These are phyloP conservation scores for Spodoptera litura DNA, from an alignment of 1,140 invertebrate genomes.

Conservation along the genomic window DNA sequence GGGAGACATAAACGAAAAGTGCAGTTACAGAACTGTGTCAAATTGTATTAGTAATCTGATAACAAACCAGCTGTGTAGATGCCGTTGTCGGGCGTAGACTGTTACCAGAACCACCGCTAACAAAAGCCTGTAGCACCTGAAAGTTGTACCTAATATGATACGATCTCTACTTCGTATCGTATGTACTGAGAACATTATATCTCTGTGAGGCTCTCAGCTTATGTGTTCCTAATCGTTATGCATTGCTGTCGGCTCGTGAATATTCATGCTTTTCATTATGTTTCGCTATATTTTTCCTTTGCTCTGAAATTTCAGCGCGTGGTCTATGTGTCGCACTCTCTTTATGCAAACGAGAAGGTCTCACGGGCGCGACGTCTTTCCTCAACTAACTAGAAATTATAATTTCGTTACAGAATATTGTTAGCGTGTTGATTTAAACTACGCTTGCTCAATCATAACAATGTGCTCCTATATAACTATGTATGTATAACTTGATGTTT, in stretches of 20 bases:
- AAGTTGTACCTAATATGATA: no score
- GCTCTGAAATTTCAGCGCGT: not conserved
- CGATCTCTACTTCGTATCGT: not conserved
- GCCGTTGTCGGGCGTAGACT: no score
- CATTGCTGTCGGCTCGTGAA: not conserved
- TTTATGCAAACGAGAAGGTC: slow-evolving; percentile 6
- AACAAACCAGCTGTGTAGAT: no score
- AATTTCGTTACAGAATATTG: not conserved
- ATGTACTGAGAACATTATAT: not conserved
- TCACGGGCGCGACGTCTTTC: not conserved
- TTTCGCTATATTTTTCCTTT: slow-evolving; percentile 24
- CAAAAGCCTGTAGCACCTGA: no score
- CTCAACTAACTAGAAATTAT: not conserved
- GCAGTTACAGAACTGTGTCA: no score
- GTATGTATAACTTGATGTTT: not conserved
- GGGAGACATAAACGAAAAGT: no score
- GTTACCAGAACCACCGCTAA: no score
- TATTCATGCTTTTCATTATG: slow-evolving; percentile 20
- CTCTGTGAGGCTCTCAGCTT: not conserved
- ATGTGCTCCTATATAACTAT: not conserved
- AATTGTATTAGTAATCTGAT: no score
- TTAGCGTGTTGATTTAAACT: not conserved
- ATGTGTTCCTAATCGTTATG: slow-evolving; percentile 18
- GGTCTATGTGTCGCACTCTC: not conserved
- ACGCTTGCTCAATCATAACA: not conserved